These are phyloP conservation scores for Cardinalis cardinalis DNA, from an alignment of 2,113 vertebrate species.

Conservation along the genomic window DNA sequence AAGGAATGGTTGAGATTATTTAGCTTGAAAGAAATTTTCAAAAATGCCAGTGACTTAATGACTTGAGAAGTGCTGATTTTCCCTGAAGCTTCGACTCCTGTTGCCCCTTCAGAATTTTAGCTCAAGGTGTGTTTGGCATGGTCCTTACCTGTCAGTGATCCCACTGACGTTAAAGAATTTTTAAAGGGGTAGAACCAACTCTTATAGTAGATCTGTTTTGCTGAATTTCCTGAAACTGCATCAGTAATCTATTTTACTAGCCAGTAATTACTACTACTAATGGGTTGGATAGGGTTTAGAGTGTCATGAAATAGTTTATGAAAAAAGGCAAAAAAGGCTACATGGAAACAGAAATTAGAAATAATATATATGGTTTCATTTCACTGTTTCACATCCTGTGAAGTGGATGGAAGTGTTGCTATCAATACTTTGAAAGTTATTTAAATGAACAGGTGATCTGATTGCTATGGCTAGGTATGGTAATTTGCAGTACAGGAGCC, in stretches of 20 bases:
- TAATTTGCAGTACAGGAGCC: neutral
- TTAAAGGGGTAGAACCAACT: neutral
- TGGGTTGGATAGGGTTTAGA: neutral
- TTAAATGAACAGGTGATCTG: neutral
- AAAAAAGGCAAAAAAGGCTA: neutral
- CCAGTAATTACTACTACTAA: neutral
- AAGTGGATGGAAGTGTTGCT: neutral
- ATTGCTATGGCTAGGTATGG: neutral
- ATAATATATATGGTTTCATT: neutral
- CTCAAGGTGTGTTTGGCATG: neutral
- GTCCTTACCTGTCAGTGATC: neutral
- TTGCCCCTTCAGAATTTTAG: neutral
- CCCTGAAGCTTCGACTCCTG: neutral
- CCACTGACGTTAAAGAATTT: neutral
- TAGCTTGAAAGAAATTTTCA: neutral
- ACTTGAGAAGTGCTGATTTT: neutral
- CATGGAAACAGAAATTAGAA: neutral
- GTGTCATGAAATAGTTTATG: neutral
- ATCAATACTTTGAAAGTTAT: neutral
- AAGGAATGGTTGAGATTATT: neutral
- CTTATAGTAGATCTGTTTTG: neutral
- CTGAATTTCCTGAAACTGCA: neutral
- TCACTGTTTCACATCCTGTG: neutral
- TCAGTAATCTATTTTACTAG: neutral
- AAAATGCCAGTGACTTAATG: neutral